Evolutionary conservation across 2,797 vertebrate species (phyloP), one percentile per base, ranked within the genome.

Genomic region (Sebastes kiyomatsui): DNA sequence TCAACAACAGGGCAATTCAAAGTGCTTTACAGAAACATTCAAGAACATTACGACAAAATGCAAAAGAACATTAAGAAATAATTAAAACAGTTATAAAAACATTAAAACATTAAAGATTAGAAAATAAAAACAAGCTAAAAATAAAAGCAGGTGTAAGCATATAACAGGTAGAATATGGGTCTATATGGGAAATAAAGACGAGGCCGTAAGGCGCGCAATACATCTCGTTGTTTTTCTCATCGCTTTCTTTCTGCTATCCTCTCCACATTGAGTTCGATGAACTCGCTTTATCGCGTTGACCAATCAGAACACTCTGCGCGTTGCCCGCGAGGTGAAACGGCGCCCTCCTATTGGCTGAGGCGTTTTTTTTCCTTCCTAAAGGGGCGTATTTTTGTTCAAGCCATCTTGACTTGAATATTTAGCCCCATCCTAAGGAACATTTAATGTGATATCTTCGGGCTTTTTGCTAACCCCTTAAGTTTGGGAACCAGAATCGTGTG

Each of bases 311-410:
- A 3, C 30, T 68, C 75, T 93, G 94, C 94, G 95, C 94, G 52
- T 87, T 86, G 84, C 23, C 52, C 58, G 93, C 93, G 93, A 87
- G 81, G 84, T 46, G 67, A 78, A 84, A 77, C 86, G 33, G 65
- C 32, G 79, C 58, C 59, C 67, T 82, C 13, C 79, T 6, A 94
- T 94, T 92, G 93, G 94, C 88, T 87, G 88, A 79, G 85, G 79
- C 86, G 87, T 2, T 84, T 92, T 94, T 2, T 92, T 93, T 90
- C 93, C 87, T 94, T 92, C 92, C 87, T 85, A 86, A 95, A 95
- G 94, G 95, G 95, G 95, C 95, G 96, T 96, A 94, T 95, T 96
- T 94, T 95, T 96, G 95, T 95, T 94, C 92, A 92, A 94, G 93
- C 94, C 95, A 95, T 95, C 92, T 96, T 94, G 94, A 95, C 95